phyloP scores from a whole-genome alignment of 2,113 vertebrate genomes.

The Corvus hawaiiensis region DNA sequence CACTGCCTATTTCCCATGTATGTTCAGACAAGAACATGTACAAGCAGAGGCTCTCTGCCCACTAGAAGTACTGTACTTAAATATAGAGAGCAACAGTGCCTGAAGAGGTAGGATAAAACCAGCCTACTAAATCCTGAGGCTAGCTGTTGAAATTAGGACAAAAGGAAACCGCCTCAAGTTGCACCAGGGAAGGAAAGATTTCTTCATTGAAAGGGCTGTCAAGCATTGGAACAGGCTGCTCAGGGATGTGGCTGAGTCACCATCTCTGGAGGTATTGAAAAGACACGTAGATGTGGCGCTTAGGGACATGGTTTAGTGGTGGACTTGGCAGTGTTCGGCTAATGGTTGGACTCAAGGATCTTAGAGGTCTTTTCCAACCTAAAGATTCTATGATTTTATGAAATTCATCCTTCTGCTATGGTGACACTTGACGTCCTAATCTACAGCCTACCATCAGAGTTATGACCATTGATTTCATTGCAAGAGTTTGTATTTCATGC shows the following conservation, averaged over 20 bases:
- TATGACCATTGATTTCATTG: neutral
- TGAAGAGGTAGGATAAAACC: neutral
- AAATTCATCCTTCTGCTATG: neutral
- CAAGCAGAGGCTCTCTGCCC: neutral
- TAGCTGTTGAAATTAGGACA: neutral
- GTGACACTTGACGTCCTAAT: neutral
- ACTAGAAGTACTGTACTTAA: neutral
- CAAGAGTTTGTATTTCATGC: neutral
- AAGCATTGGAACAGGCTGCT: neutral
- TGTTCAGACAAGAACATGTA: neutral
- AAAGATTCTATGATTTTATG: neutral
- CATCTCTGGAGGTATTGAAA: neutral
- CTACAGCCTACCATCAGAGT: neutral
- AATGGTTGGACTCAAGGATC: neutral
- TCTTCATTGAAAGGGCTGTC: neutral
- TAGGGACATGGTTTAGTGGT: neutral
- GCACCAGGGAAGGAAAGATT: neutral
- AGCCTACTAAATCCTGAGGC: neutral
- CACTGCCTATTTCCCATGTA: fast-evolving
- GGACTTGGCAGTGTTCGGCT: neutral
- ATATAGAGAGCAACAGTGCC: neutral
- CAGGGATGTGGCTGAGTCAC: neutral
- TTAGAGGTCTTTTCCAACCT: neutral
- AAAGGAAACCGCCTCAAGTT: neutral
- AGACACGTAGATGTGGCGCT: neutral